Base-by-base conservation (phyloP, 2,888 invertebrate genomes). In the Lampropteryx suffumata region DNA sequence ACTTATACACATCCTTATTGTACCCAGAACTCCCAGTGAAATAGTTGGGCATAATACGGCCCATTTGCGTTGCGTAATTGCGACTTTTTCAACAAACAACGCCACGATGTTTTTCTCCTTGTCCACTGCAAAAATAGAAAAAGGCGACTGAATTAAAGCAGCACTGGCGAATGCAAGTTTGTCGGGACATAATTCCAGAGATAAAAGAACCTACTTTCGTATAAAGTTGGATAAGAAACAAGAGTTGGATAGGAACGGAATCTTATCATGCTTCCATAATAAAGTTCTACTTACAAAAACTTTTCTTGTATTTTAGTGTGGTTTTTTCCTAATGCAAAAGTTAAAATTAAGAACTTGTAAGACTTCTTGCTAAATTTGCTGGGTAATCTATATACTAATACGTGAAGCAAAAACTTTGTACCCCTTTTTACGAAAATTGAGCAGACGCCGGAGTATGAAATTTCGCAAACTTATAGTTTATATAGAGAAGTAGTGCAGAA, bases 11-110 rank as follows among this genome's bases (percentile, higher is more conserved):
- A 24, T 24, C 24, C 1, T 7, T 34, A 34, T 14, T 29, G 40
- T n/a, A 11, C 29, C 30, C 30, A 24, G 21, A 34, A 34, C 29
- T 48, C 24, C 11, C 21, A 37, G 34, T 45, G 32, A 41, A 46
- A 51, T 51, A 51, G 50, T 45, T 46, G 39, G 40, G 33, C 14
- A 50, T 49, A 51, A 54, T 27, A 42, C 67, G 63, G 41, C 59
- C 69, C 67, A 71, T 71, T 71, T 65, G 56, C 55, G 61, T 44
- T 46, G 54, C 49, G 60, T 70, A 71, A 71, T 71, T 69, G 65
- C 67, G 9, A 48, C 61, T 66, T 69, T 69, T 67, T 60, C 52
- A 54, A 34, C 17, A 48, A 44, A 44, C 50, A 40, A 45, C 46
- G 43, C 50, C 35, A 50, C 52, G 21, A 55, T 56, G 54, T 56